Percentiles rank a stretch among this genome's conserved stretches.
Evolutionary conservation across 2,888 invertebrate genomes (phyloP).

Genomic region (Phyto melanocephala): DNA sequence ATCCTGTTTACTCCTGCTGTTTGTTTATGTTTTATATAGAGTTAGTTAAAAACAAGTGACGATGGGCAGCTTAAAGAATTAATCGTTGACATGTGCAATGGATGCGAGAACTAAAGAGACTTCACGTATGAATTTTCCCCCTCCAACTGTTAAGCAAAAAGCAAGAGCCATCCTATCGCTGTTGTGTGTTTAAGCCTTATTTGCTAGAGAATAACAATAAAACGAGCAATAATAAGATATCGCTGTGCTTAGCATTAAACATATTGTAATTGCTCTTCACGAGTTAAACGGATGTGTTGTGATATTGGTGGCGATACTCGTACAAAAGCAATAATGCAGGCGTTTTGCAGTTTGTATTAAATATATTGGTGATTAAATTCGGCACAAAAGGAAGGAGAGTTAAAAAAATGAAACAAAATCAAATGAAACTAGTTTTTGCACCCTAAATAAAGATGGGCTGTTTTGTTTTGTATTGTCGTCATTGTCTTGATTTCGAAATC

Average conservation of each 20-base stretch:
- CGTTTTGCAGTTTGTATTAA: constrained; percentile 2
- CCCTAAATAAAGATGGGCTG: constrained; percentile 58
- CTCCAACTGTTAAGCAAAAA: not conserved
- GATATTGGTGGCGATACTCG: constrained; percentile 53
- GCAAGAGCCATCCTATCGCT: not conserved
- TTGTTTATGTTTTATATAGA: constrained; percentile 32
- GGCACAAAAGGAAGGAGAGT: not conserved
- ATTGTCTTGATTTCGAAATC: constrained; percentile 61
- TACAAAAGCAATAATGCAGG: not conserved
- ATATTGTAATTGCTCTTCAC: constrained; percentile 77
- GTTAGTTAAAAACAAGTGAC: constrained; percentile 71
- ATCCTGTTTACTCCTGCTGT: constrained; percentile 47
- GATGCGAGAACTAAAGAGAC: constrained; percentile 51
- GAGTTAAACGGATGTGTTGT: constrained; percentile 66
- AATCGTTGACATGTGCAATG: constrained; percentile 78
- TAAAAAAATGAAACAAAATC: not conserved
- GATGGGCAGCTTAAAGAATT: constrained; percentile 76
- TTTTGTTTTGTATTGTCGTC: constrained; percentile 54
- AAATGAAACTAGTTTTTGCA: constrained; percentile 62
- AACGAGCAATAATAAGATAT: constrained; percentile 68
- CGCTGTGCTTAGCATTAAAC: constrained; percentile 76
- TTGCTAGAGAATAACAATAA: constrained; percentile 64
- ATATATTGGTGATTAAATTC: constrained; percentile 67
- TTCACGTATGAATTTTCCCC: constrained; percentile 16
- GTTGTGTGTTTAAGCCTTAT: constrained; percentile 65